Evolutionary conservation across 1,140 invertebrate genomes (phyloP).

Genomic region (Sinonovacula constricta): DNA sequence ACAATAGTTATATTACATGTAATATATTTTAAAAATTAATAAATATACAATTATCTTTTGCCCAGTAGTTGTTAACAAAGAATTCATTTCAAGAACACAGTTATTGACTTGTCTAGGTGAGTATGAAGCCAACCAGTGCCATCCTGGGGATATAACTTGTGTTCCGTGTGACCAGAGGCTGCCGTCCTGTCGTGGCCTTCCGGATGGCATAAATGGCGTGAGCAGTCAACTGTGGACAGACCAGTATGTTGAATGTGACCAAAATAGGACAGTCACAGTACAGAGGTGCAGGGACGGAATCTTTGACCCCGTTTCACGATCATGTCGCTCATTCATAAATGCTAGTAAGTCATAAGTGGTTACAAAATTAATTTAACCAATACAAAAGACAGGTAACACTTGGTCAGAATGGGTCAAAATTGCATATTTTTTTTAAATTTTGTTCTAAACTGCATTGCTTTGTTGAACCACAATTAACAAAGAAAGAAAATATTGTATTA

Average conservation of each 20-base stretch:
- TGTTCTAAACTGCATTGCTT: background rate
- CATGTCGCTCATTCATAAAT: conserved; percentile 32
- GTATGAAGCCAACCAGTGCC: conserved; percentile 54
- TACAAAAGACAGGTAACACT: background rate
- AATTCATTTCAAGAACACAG: background rate
- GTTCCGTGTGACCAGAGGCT: conserved; percentile 44
- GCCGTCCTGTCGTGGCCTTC: conserved; percentile 51
- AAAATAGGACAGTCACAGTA: conserved; percentile 50
- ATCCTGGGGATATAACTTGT: conserved; percentile 22
- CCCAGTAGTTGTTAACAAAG: background rate
- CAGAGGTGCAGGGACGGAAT: conserved; percentile 31
- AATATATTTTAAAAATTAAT: background rate
- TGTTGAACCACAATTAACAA: no score
- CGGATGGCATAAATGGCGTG: conserved; percentile 55
- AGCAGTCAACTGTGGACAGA: conserved; percentile 49
- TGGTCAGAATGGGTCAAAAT: no score
- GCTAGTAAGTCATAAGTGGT: background rate
- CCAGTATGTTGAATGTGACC: conserved; percentile 50
- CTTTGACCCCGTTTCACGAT: conserved; percentile 46
- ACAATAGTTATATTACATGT: background rate
- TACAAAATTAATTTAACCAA: background rate
- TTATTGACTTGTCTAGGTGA: conserved; percentile 43
- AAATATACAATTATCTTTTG: background rate
- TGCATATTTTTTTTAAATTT: background rate
- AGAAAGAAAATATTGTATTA: background rate